Evolutionary conservation across 2,888 invertebrate genomes (phyloP), one percentile per base, ranked within the genome.

Genomic region (Pocota personata): DNA sequence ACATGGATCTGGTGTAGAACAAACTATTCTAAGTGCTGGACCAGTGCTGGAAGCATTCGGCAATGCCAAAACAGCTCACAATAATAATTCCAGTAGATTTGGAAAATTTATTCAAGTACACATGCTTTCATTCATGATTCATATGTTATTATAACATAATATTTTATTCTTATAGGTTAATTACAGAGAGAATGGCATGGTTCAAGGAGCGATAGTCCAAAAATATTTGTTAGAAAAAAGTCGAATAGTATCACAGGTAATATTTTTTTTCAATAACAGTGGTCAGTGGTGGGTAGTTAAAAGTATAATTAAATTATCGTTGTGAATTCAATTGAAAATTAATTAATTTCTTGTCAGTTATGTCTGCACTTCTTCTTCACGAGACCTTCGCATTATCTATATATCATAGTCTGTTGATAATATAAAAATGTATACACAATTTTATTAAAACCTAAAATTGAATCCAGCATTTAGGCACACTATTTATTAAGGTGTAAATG

Each of bases 181-280:
- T 93, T 99, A 98, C 93, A 97, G 98, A 91, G 98, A 98, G 93
- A 98, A 98, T 95, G 98, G 99, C 89, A 98, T 98, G 97, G 98
- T 98, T 21, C 98, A 98, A 91, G 98, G 98, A 89, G 98, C 98
- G 57, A 97, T 98, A 87, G 98, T 98, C 78, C 98, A 98, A 93
- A 98, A 98, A 92, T 99, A 98, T 93, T 94, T 99, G 40, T 92
- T 99, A 91, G 98, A 99, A 93, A 98, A 98, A 92, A 98, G 98
- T 27, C 94, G 98, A 89, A 98, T 98, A 91, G 98, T 98, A 90
- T 98, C 97, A 95, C 95, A 82, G 82, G 89, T 89, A 87, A 24
- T 3, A 24, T 24, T 24, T 24, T 3, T 24, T 24, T 24, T 24
- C 2, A 2, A 24, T 4, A 24, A 24, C 24, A 3, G 4, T 24